Evolutionary conservation across 1,140 invertebrate genomes (phyloP).

Genomic region (Metaphire vulgaris): DNA sequence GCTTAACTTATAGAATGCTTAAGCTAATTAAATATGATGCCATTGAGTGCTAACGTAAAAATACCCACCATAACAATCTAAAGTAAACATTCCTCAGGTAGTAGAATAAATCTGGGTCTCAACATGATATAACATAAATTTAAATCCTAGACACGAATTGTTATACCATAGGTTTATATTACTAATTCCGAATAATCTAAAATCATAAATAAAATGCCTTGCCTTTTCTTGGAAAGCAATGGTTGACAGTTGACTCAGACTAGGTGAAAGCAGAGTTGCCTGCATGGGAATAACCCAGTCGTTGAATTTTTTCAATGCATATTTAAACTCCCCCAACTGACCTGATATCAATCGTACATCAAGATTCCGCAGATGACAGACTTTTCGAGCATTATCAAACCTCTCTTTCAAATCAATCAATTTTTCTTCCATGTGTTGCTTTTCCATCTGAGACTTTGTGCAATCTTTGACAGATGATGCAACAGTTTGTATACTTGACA

Average conservation of each 20-base stretch:
- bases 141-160: no score
- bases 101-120: no score
- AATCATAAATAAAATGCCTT: no score
- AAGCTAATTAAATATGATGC: no score
- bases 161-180: no score
- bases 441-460: background rate
- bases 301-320: background rate
- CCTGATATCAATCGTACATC: background rate
- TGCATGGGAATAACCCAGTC: background rate
- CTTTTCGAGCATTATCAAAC: background rate
- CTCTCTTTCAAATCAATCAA: background rate
- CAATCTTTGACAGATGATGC: background rate
- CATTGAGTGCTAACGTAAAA: no score
- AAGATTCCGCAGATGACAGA: background rate
- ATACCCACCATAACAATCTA: no score
- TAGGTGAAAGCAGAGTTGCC: background rate
- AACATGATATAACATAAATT: no score
- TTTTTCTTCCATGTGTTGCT: background rate
- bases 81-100: no score
- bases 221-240: background rate
- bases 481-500: background rate
- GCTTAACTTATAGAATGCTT: no score
- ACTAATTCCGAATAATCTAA: no score
- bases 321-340: background rate
- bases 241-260: background rate